phyloP scores from a whole-genome alignment of 2,797 vertebrate species.

The Okamejei kenojei region DNA sequence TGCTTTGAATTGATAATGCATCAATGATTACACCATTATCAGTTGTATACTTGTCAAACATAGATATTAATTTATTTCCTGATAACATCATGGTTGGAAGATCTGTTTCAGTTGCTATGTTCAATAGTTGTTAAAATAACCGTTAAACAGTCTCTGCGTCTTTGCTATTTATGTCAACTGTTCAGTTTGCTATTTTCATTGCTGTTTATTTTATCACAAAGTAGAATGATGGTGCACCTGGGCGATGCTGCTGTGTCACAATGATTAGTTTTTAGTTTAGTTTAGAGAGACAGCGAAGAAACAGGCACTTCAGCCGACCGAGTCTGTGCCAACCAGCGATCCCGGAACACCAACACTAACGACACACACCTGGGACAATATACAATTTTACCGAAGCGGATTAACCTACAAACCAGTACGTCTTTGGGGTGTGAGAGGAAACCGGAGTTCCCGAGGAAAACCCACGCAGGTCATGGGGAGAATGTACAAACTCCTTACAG shows the following conservation, averaged over 20 bases:
- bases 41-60: not conserved
- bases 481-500: no score
- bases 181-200: not conserved
- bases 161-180: not conserved
- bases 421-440: no score
- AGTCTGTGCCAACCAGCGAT: no score
- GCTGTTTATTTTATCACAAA: not conserved
- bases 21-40: not conserved
- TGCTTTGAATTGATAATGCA: not conserved
- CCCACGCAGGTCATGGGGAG: no score
- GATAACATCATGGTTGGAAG: not conserved
- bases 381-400: no score
- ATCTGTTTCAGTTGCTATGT: not conserved
- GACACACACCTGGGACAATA: no score
- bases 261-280: no score
- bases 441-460: no score
- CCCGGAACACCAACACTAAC: no score
- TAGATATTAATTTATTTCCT: not conserved
- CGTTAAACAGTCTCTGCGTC: not conserved
- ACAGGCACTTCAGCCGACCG: no score
- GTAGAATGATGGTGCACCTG: not conserved
- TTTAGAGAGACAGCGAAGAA: no score
- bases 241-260: not conserved
- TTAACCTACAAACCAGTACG: no score
- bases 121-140: not conserved